phyloP scores from a whole-genome alignment of 2,888 invertebrate species.

The Trissolcus brochymenae region DNA sequence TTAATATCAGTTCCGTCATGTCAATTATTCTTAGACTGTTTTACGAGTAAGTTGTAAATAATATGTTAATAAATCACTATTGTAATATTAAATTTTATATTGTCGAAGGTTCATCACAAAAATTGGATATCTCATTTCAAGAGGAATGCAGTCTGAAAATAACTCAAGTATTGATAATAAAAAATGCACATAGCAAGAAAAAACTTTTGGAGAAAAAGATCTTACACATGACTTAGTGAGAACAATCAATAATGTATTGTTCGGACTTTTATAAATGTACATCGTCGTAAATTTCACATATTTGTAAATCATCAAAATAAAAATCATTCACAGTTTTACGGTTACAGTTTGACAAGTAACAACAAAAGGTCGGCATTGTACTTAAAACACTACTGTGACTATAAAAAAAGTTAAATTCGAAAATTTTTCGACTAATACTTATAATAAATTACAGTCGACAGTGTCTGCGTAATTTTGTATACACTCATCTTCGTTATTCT shows the following conservation, averaged over 20 bases:
- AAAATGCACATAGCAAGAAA: not conserved
- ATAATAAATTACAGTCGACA: slow-evolving; percentile 33
- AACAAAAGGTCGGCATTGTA: slow-evolving; percentile 23
- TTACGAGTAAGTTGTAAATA: too few species aligned
- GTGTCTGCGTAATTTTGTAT: slow-evolving; percentile 23
- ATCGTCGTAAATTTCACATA: slow-evolving; percentile 24
- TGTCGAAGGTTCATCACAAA: too few species aligned
- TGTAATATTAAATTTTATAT: too few species aligned
- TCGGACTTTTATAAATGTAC: slow-evolving; percentile 40
- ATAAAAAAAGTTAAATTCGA: slow-evolving; percentile 30
- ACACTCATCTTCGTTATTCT: slow-evolving; percentile 23
- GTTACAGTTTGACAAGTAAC: not conserved
- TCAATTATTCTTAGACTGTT: too few species aligned
- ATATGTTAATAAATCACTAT: too few species aligned
- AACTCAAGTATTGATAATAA: not conserved
- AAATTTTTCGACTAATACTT: slow-evolving; percentile 21
- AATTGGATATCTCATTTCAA: too few species aligned
- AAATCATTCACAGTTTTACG: slow-evolving; percentile 3
- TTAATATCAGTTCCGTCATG: too few species aligned
- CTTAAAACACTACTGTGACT: slow-evolving; percentile 38
- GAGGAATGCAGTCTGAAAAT: too few species aligned
- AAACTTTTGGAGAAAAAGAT: not conserved
- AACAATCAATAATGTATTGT: slow-evolving; percentile 47
- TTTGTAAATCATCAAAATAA: slow-evolving; percentile 30
- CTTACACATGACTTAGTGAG: not conserved